Base-by-base conservation (phyloP, 37 sponge, comb jelly and placozoan species). In the Mnemiopsis leidyi region DNA sequence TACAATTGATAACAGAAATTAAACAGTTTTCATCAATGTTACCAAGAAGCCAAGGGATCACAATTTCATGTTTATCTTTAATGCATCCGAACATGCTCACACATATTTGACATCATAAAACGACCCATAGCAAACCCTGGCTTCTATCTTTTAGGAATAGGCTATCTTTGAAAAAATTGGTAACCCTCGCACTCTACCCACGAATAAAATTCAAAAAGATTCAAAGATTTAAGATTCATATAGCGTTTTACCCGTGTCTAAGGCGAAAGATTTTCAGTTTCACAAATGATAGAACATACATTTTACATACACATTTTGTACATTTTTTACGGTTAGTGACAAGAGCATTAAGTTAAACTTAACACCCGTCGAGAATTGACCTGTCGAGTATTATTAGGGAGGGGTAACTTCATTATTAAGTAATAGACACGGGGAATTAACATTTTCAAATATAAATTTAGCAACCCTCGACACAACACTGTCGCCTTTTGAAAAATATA, bases 1-100 rank as follows among this genome's bases (percentile, higher is more conserved):
- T 31, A 77, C 79, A 77, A 77, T 77, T 77, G 61, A 48, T 77
- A 77, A 77, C 79, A 77, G 79, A 77, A 77, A 77, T 77, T 77
- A 77, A 77, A 77, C 79, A 32, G 16, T 31, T 77, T 77, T 77
- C 32, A 33, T 77, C 61, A 48, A 48, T 48, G 13, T 48, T 18
- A 18, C 61, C 61, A 48, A 13, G 13, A 48, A 48, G 61, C 61
- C 61, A 13, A 48, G 61, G 13, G 61, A n/a, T n/a, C n/a, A n/a
- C n/a, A n/a, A n/a, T n/a, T n/a, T n/a, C n/a, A n/a, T n/a, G n/a
- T n/a, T n/a, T n/a, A n/a, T n/a, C n/a, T n/a, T n/a, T n/a, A n/a
- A n/a, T n/a, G n/a, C n/a, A n/a, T n/a, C n/a, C n/a, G n/a, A n/a
- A n/a, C n/a, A n/a, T n/a, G n/a, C n/a, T n/a, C n/a, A n/a, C n/a